Evolutionary conservation across 2,888 invertebrate genomes (phyloP).

Genomic region (Calliphora vomitoria): DNA sequence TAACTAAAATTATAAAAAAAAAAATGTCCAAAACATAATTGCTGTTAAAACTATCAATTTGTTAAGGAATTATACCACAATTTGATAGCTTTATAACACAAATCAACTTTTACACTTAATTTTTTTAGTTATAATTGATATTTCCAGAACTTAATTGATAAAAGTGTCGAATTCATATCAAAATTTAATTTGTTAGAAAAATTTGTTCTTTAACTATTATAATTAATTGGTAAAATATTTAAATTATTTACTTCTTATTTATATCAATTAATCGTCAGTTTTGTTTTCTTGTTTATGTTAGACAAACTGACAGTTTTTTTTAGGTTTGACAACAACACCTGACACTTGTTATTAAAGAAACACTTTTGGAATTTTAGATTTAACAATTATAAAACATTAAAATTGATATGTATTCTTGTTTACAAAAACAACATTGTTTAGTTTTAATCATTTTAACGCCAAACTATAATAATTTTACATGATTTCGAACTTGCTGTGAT

Average conservation of each 20-base stretch:
- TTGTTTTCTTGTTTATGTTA: not conserved
- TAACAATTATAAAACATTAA: not conserved
- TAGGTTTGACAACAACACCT: conserved; percentile 17
- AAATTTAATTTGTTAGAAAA: not conserved
- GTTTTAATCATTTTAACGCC: no score
- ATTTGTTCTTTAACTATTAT: no score
- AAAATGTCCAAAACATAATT: no score
- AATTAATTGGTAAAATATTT: conserved; percentile 5
- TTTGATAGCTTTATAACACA: not conserved
- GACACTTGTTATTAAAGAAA: not conserved
- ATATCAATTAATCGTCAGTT: not conserved
- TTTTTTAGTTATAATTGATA: not conserved
- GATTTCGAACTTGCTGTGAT: no score
- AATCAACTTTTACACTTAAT: not conserved
- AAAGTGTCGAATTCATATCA: not conserved
- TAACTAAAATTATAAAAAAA: no score
- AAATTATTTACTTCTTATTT: conserved; percentile 19
- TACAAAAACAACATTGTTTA: no score
- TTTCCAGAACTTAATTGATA: not conserved
- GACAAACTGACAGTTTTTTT: conserved; percentile 5
- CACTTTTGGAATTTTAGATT: conserved; percentile 6
- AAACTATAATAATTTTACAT: no score
- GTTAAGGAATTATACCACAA: not conserved
- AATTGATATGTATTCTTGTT: not conserved
- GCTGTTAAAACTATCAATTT: no score